A percentile compares a stretch with the other conserved stretches of the same genome.
These are phyloP conservation scores for Thereva unica DNA, from an alignment of 2,888 invertebrate genomes.

Conservation along the genomic window DNA sequence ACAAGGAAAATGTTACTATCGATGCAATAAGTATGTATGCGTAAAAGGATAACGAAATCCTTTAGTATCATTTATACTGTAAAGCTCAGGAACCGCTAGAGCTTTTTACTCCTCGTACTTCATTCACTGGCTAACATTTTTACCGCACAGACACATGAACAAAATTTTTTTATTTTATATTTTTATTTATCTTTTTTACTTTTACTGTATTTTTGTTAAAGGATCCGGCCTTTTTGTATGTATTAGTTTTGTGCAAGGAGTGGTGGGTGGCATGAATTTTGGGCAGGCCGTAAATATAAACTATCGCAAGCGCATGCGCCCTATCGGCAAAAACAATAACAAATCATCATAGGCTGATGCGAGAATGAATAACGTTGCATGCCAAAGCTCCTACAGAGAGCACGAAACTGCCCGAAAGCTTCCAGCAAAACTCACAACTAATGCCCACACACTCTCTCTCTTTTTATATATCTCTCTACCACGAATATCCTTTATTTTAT, in stretches of 20 bases:
- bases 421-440: too few species aligned
- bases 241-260: slow-evolving; percentile 12
- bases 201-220: too few species aligned
- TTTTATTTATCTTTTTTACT: too few species aligned
- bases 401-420: slow-evolving; percentile 21
- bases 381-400: neutral
- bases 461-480: neutral
- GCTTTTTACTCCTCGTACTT: slow-evolving; percentile 1
- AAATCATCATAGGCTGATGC: neutral
- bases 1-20: too few species aligned
- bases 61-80: neutral
- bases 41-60: slow-evolving; percentile 6
- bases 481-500: too few species aligned
- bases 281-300: slow-evolving; percentile 37
- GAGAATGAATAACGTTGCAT: slow-evolving; percentile 1
- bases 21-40: slow-evolving; percentile 1
- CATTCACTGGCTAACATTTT: slow-evolving; percentile 13
- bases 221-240: neutral
- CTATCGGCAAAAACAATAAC: slow-evolving; percentile 23
- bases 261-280: slow-evolving; percentile 25
- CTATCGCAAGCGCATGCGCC: slow-evolving; percentile 20
- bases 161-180: neutral
- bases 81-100: neutral
- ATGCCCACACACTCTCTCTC: slow-evolving; percentile 4
- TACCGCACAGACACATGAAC: neutral